These are phyloP conservation scores for Spheniscus humboldti DNA, from an alignment of 2,797 vertebrate species.

Conservation along the genomic window DNA sequence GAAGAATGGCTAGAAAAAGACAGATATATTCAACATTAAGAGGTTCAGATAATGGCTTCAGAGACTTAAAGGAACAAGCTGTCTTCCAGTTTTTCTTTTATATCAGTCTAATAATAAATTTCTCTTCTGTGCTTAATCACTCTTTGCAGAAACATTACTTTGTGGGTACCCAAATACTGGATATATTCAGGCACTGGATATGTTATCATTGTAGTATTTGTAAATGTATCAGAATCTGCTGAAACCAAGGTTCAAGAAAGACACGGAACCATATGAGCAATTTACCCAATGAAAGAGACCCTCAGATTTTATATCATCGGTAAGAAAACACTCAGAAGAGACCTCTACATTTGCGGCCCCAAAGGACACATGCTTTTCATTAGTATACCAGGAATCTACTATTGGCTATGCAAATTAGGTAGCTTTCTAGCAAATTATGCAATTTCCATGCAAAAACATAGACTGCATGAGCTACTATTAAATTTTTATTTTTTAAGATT, in stretches of 20 bases:
- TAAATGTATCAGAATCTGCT: not conserved
- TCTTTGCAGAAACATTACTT: not conserved
- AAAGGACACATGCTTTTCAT: not conserved
- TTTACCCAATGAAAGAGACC: not conserved
- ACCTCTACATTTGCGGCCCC: not conserved
- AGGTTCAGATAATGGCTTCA: not conserved
- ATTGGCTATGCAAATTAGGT: not conserved
- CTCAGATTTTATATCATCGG: not conserved
- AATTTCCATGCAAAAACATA: not conserved
- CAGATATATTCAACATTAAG: not conserved
- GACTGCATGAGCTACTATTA: not conserved
- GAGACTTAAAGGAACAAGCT: not conserved
- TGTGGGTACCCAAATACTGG: not conserved
- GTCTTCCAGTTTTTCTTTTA: not conserved
- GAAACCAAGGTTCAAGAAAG: not conserved
- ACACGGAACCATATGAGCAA: fast-evolving
- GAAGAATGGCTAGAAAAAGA: not conserved
- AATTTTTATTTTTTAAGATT: not conserved
- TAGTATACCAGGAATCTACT: not conserved
- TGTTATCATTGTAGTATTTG: not conserved
- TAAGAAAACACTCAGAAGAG: not conserved
- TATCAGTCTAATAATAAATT: not conserved
- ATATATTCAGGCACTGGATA: not conserved
- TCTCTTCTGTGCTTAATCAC: not conserved
- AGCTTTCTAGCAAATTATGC: not conserved